Evolutionary conservation across 2,888 invertebrate species (phyloP), one percentile per base, ranked within the genome.

Genomic region (Xestia c-nigrum): DNA sequence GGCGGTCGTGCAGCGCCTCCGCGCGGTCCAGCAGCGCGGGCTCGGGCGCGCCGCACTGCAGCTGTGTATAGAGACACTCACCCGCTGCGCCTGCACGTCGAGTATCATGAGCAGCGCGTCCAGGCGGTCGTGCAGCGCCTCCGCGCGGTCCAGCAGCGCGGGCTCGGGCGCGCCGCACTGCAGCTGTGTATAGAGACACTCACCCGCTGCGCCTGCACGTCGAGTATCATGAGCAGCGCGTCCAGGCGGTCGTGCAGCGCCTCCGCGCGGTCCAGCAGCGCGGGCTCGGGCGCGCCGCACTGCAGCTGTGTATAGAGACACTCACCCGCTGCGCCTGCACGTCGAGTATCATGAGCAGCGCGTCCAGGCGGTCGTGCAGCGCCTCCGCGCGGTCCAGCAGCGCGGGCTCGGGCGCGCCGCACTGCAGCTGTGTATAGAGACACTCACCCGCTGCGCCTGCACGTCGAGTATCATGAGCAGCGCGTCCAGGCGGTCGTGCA

Each of bases 81-180:
- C 98, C 97, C 97, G 96, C 91, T 96, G 97, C 86, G 97, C 98
- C 93, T 98, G 98, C 80, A 98, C 98, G 91, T 97, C 97, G 87
- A 98, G 97, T 74, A 98, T 98, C 90, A 98, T 97, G 73, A 97
- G 97, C 70, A 98, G 96, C 72, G 98, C 98, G 92, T 98, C 98
- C 90, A 98, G 97, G 16, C 98, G 97, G 94, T 98, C 98, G 88
- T 97, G 74, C 74, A 78, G 97, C 89, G 97, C 97, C 93, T 98
- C 98, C 50, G 97, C 95, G 83, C 97, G 97, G 75, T 90, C 93
- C 68, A 81, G 85, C 69, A 85, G 87, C 81, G 92, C 98, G 9
- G 68, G 74, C 97, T 96, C 77, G 97, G 59, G 46, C 90, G 97
- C 97, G 88, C 96, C 76, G 97, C 47, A 24, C 21, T 14, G 65